phyloP scores from a whole-genome alignment of 2,888 invertebrate genomes.

The Cataglyphis albicans region DNA sequence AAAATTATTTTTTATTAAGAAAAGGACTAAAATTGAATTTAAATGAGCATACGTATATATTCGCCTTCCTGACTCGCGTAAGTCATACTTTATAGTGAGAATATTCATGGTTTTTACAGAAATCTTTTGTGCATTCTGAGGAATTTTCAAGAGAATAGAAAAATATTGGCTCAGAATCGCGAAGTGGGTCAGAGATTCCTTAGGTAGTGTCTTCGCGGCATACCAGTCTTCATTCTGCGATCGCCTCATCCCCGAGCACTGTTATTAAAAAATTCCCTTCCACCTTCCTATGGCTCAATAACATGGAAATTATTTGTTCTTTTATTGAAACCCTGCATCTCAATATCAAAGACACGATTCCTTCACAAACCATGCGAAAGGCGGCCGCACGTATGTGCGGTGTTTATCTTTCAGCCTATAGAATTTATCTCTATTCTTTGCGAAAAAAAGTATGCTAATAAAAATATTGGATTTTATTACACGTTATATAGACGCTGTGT shows the following conservation, averaged over 20 bases:
- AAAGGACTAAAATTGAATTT: background rate
- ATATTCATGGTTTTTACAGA: conserved; percentile 63
- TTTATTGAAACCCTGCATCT: conserved; percentile 66
- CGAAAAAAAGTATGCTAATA: conserved; percentile 23
- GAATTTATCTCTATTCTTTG: conserved; percentile 52
- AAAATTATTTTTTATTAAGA: background rate
- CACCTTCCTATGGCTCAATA: conserved; percentile 70
- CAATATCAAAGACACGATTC: conserved; percentile 74
- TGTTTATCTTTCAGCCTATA: conserved; percentile 41
- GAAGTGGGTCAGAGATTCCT: conserved; percentile 77
- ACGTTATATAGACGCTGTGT: background rate
- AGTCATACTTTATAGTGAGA: conserved; percentile 27
- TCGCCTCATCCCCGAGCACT: conserved; percentile 64
- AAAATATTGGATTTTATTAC: conserved; percentile 3
- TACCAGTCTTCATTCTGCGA: conserved; percentile 68
- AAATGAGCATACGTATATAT: conserved; percentile 23
- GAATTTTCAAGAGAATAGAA: conserved; percentile 69
- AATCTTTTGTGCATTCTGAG: conserved; percentile 58
- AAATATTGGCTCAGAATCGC: conserved; percentile 74
- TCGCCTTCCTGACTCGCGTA: conserved; percentile 18
- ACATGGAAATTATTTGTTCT: conserved; percentile 77
- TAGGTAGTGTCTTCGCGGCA: conserved; percentile 74
- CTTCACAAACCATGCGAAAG: conserved; percentile 64
- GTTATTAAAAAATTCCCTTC: conserved; percentile 82
- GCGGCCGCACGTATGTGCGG: conserved; percentile 43